These are phyloP conservation scores for Excalfactoria chinensis DNA, from an alignment of 2,113 vertebrate genomes.

Conservation along the genomic window DNA sequence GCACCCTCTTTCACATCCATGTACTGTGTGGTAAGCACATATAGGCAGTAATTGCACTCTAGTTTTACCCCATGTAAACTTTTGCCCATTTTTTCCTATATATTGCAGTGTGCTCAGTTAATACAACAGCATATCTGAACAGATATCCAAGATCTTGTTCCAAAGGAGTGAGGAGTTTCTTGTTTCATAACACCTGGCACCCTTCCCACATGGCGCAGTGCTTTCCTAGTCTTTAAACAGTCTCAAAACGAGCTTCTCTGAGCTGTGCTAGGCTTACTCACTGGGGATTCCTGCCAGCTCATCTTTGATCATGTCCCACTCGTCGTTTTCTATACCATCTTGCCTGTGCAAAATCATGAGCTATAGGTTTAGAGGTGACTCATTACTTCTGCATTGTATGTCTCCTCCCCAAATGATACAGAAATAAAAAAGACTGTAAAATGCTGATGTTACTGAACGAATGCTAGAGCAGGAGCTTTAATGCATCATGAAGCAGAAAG, in stretches of 20 bases:
- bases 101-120: background rate
- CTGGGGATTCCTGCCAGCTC: background rate
- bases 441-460: slow-evolving; percentile 17
- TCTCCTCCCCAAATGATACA: background rate
- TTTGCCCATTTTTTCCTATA: background rate
- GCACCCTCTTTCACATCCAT: background rate
- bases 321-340: background rate
- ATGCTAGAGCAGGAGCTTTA: slow-evolving; percentile 8
- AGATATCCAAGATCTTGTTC: slow-evolving; percentile 30
- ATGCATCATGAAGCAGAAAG: background rate
- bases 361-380: slow-evolving; percentile 15
- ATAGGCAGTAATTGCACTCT: background rate
- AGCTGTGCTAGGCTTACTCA: background rate
- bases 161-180: slow-evolving; percentile 15
- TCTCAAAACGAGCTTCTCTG: slow-evolving; percentile 1
- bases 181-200: slow-evolving; percentile 46
- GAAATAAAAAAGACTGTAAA: slow-evolving; percentile 14
- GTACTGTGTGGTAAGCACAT: background rate
- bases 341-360: background rate
- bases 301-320: background rate
- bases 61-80: background rate
- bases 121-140: background rate
- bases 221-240: slow-evolving; percentile 53
- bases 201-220: slow-evolving; percentile 30
- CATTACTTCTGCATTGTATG: background rate